Conservation (phyloP, 2,113 vertebrate genomes). For the Uria aalge region DNA sequence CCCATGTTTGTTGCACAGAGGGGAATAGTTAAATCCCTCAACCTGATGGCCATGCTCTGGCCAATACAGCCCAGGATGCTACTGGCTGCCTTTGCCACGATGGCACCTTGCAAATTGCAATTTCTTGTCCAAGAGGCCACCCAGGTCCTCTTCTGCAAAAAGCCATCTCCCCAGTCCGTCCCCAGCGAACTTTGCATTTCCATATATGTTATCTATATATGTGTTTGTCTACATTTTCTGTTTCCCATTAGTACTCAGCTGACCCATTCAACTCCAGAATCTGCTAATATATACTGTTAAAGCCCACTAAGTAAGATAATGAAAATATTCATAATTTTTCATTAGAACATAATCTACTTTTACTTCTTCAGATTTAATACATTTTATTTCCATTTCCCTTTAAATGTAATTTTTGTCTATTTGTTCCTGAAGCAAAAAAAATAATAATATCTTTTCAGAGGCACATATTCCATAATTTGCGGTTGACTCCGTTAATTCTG, state of each 20-base stretch:
- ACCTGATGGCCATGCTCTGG: background rate
- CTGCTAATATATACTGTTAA: background rate
- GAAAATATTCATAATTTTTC: background rate
- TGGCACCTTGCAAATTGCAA: background rate
- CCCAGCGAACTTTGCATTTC: background rate
- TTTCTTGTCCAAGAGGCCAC: background rate
- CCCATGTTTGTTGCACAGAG: background rate
- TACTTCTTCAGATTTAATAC: constrained; percentile 1
- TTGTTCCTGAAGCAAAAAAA: constrained; percentile 3
- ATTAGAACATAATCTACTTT: background rate
- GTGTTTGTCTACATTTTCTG: background rate
- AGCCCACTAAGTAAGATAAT: background rate
- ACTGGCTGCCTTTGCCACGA: background rate
- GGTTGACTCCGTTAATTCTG: background rate
- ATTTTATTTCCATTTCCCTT: constrained; percentile 23
- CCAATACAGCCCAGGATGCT: background rate
- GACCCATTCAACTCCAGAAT: background rate
- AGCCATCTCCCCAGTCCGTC: background rate
- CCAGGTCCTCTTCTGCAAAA: background rate
- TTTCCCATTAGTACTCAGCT: background rate
- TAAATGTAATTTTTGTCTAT: background rate
- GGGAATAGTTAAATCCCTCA: background rate
- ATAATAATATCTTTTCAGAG: background rate
- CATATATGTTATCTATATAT: too few relatives aligned
- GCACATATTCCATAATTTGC: background rate